Conservation (phyloP, 2,888 invertebrate genomes). For the Ernsta delagoae region DNA sequence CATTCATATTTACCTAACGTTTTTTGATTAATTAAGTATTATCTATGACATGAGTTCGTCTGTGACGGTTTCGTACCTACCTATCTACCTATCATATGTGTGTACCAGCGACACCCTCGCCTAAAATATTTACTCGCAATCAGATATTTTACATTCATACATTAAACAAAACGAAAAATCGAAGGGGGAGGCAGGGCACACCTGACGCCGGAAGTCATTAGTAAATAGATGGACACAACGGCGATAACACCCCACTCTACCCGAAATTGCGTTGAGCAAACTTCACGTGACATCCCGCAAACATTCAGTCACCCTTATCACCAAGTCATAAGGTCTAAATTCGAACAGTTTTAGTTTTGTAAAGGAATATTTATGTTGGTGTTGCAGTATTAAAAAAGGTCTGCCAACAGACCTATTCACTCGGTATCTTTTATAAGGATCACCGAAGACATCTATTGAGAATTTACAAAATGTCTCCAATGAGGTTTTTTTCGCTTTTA, state of each 20-base stretch:
- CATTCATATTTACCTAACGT: too few relatives aligned
- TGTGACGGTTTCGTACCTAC: too few relatives aligned
- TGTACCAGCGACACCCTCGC: not conserved
- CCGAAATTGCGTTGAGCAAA: too few relatives aligned
- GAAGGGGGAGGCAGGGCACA: conserved; percentile 64
- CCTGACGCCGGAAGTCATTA: conserved; percentile 85
- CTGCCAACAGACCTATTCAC: conserved; percentile 72
- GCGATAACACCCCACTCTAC: conserved; percentile 77
- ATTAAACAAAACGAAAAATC: conserved; percentile 58
- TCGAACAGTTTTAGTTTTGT: conserved; percentile 38
- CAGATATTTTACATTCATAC: conserved; percentile 31
- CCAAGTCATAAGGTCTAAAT: conserved; percentile 4
- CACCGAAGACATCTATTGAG: conserved; percentile 60
- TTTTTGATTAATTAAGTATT: too few relatives aligned
- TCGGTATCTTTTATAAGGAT: conserved; percentile 71
- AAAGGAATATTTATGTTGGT: conserved; percentile 42
- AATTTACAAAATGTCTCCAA: conserved; percentile 57
- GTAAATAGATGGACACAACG: conserved; percentile 80
- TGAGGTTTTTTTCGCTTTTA: conserved; percentile 48
- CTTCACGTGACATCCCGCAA: too few relatives aligned
- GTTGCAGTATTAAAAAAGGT: conserved; percentile 67
- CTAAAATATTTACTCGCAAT: conserved; percentile 24
- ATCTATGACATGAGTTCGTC: too few relatives aligned
- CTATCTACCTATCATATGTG: too few relatives aligned
- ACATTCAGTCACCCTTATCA: too few relatives aligned